Conservation (phyloP, 1,140 invertebrate genomes). For the Lasioglossum baleicum region DNA sequence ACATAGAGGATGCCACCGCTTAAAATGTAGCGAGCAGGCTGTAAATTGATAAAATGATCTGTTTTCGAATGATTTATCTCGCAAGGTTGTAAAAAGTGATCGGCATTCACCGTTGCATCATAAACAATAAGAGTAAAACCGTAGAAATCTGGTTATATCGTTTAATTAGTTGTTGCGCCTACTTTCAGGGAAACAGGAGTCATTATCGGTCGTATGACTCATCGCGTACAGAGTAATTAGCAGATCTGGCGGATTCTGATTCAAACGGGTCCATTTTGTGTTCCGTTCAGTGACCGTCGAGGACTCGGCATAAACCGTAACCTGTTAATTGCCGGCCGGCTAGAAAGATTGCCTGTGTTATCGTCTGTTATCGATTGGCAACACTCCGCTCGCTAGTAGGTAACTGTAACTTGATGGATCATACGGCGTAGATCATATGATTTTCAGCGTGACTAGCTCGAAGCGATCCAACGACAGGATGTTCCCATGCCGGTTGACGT, state of each 20-base stretch:
- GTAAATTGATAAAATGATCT: too few relatives aligned
- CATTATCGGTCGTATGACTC: not conserved
- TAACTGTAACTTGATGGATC: constrained; percentile 76
- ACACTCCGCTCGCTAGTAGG: constrained; percentile 62
- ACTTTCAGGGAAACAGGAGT: not conserved
- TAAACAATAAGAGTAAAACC: too few relatives aligned
- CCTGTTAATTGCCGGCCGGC: constrained; percentile 41
- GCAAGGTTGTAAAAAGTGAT: too few relatives aligned
- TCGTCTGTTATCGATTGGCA: constrained; percentile 72
- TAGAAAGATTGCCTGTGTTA: constrained; percentile 68
- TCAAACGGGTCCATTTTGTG: not conserved
- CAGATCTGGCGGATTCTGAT: not conserved
- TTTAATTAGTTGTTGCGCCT: too few relatives aligned
- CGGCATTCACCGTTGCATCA: too few relatives aligned
- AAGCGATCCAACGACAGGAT: constrained; percentile 64
- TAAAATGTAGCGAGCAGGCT: too few relatives aligned
- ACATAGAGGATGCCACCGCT: too few relatives aligned
- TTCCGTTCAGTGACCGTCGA: not conserved
- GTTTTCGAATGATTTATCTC: too few relatives aligned
- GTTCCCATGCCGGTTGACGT: constrained; percentile 69
- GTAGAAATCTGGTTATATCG: too few relatives aligned
- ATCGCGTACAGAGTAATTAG: not conserved
- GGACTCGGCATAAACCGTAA: not conserved
- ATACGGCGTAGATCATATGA: constrained; percentile 69
- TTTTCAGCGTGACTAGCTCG: constrained; percentile 63